Conservation (phyloP, 2,888 invertebrate species). For the Lasioglossum lativentre region DNA sequence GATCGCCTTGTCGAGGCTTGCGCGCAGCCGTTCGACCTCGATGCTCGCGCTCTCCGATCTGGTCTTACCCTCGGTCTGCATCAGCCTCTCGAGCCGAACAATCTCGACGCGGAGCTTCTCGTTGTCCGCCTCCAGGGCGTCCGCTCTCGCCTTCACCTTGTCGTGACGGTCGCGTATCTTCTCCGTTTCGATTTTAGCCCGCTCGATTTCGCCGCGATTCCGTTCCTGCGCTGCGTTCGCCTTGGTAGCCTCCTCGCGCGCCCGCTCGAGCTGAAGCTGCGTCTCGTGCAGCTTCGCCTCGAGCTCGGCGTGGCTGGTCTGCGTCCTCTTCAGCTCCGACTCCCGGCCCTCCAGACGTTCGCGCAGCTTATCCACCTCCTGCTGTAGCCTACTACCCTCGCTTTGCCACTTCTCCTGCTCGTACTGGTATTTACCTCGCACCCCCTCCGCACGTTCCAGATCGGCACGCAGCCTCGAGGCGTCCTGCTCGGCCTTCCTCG, state of each 20-base stretch:
- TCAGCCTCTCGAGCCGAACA: conserved; percentile 88
- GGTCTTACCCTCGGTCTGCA: conserved; percentile 85
- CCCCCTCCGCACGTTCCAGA: conserved; percentile 91
- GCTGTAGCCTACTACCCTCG: conserved; percentile 86
- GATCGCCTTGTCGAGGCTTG: conserved; percentile 94
- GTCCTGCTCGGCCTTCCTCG: conserved; percentile 90
- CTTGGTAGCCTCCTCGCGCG: conserved; percentile 92
- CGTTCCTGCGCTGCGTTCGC: conserved; percentile 91
- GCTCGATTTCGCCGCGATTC: conserved; percentile 92
- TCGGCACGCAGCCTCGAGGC: conserved; percentile 89
- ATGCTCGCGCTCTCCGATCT: conserved; percentile 86
- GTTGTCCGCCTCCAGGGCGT: conserved; percentile 90
- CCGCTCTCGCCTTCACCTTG: conserved; percentile 90
- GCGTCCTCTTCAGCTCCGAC: conserved; percentile 89
- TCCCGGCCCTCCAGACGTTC: conserved; percentile 92
- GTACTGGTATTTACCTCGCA: conserved; percentile 92
- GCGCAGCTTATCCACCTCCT: conserved; percentile 89
- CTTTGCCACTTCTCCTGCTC: conserved; percentile 89
- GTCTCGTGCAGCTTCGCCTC: conserved; percentile 92
- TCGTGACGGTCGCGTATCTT: conserved; percentile 95
- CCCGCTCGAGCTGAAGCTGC: conserved; percentile 92
- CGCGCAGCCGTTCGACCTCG: conserved; percentile 93
- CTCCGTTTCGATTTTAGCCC: conserved; percentile 95
- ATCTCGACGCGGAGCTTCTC: conserved; percentile 91
- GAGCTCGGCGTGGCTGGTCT: conserved; percentile 88